These are phyloP conservation scores for Dunckerocampus dactyliophorus DNA, from an alignment of 2,113 vertebrate genomes.

Conservation along the genomic window DNA sequence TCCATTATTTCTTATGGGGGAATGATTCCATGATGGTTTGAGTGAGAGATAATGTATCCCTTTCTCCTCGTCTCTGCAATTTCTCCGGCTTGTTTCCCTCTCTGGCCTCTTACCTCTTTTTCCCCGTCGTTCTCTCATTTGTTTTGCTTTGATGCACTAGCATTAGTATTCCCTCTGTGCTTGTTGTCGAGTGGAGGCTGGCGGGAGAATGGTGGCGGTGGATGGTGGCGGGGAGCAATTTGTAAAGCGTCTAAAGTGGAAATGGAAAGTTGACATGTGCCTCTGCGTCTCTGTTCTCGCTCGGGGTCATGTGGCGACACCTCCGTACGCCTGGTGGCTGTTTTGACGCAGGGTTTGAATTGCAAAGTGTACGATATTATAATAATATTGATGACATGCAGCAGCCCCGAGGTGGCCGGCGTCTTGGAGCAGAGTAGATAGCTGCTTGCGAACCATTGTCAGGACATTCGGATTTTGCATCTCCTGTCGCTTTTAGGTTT, in stretches of 20 bases:
- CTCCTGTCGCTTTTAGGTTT: slow-evolving; percentile 11
- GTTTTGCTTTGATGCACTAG: slow-evolving; percentile 34
- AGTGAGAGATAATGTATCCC: slow-evolving; percentile 3
- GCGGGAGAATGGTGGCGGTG: neutral
- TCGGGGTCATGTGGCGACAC: neutral
- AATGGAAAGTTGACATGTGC: slow-evolving; percentile 22
- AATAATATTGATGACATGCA: slow-evolving; percentile 22
- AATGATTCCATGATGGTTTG: neutral
- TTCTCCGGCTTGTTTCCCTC: slow-evolving; percentile 24
- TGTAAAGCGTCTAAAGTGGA: slow-evolving; percentile 37
- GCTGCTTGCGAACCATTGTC: slow-evolving; percentile 12
- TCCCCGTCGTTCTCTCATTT: slow-evolving; percentile 13
- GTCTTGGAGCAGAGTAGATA: slow-evolving; percentile 41
- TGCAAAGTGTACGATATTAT: slow-evolving; percentile 4
- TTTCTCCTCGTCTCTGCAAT: neutral
- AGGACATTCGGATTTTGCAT: slow-evolving; percentile 7
- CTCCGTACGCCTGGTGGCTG: neutral
- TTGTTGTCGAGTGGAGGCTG: slow-evolving; percentile 25
- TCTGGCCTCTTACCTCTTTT: slow-evolving; percentile 36
- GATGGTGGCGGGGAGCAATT: slow-evolving; percentile 2
- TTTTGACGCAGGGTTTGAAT: slow-evolving; percentile 10
- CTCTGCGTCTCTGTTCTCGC: neutral
- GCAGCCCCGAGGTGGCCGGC: slow-evolving; percentile 13
- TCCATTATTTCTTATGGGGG: neutral
- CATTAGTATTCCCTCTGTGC: slow-evolving; percentile 47